Conservation (phyloP, 2,113 vertebrate species). For the Albula glossodonta region DNA sequence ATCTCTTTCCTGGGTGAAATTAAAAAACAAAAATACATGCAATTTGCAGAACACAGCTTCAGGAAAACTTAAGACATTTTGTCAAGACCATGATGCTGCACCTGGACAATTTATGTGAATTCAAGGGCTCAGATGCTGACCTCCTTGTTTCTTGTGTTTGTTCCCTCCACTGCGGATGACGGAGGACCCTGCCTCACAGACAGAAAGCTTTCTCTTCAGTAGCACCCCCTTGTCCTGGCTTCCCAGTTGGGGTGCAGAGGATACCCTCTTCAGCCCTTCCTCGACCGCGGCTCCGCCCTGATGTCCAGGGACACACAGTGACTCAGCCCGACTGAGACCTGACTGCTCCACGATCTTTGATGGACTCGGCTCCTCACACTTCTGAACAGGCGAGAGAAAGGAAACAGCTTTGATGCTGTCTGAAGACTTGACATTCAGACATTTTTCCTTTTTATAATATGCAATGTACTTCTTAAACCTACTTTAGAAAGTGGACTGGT, state of each 20-base stretch:
- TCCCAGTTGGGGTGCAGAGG: constrained; percentile 85
- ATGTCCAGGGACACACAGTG: constrained; percentile 66
- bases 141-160: constrained; percentile 89
- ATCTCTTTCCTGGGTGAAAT: no score
- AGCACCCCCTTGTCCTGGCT: constrained; percentile 78
- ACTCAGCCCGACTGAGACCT: constrained; percentile 73
- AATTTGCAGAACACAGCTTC: no score
- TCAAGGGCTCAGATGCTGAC: constrained; percentile 27
- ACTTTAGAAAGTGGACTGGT: no score
- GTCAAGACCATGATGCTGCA: no score
- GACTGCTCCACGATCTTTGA: constrained; percentile 66
- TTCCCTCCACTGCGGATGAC: constrained; percentile 70
- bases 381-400: constrained; percentile 54
- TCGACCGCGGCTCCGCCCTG: constrained; percentile 49
- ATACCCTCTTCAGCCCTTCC: constrained; percentile 85
- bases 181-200: constrained; percentile 75
- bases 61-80: no score
- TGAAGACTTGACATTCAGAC: no score
- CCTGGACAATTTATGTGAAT: no score
- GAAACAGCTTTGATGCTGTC: not conserved
- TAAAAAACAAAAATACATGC: no score
- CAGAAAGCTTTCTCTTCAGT: constrained; percentile 88
- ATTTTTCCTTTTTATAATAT: no score
- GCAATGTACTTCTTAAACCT: no score
- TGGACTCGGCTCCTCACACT: constrained; percentile 51